Evolutionary conservation across 1,140 invertebrate genomes (phyloP), one percentile per base, ranked within the genome.

Genomic region (Arctopsyche grandis): DNA sequence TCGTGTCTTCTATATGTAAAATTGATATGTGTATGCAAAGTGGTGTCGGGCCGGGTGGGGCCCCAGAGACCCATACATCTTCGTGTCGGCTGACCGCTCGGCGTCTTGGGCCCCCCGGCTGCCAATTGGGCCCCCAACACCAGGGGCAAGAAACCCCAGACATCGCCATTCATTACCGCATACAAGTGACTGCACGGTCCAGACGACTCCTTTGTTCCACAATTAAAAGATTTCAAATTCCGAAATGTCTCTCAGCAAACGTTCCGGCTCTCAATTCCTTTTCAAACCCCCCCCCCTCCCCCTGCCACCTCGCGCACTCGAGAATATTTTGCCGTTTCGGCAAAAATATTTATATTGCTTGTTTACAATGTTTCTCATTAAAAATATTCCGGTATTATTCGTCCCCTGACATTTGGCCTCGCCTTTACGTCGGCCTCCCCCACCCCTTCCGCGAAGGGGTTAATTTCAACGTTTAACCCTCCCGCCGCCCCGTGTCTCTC

Each of bases 301-400:
- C 1, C 10, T 19, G 7, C 38, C 5, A n/a, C 58, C 5, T 16
- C 5, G 21, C 58, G 58, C 14, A n/a, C n/a, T n/a, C n/a, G n/a
- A 58, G 52, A 69, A 14, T 26, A 22, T 14, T n/a, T 22, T 22
- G 14, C 29, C 46, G 46, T 58, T 56, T 75, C 73, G 52, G 22
- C 73, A 70, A 79, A 81, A 81, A 81, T 81, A 81, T 81, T 81
- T 81, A 81, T 81, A 81, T 81, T 79, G 78, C 80, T 81, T 81
- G 80, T 81, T 81, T 81, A 81, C 80, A 81, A 79, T 78, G 80
- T 81, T 81, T 81, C 80, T 81, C 80, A 81, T 81, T 81, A 81
- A 81, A 81, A 81, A 81, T 81, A 81, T 78, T 78, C 80, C 75
- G 75, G 78, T 71, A 74, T 81, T 81, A 81, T 81, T 81, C 78